Base-by-base conservation (phyloP, 2,797 vertebrate species). In the Sebastes goodei region DNA sequence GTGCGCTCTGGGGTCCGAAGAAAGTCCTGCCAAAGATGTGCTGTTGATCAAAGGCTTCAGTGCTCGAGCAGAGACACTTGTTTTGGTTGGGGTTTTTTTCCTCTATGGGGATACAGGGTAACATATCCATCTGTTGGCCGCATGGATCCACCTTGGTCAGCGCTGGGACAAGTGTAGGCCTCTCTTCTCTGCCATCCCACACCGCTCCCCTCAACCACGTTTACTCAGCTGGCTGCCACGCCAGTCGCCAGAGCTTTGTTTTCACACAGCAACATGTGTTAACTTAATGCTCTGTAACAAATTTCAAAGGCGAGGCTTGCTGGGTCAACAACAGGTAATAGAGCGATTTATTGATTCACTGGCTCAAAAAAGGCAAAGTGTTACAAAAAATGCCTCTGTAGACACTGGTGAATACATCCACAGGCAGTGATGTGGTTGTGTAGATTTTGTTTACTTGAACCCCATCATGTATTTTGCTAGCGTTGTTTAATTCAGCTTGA, bases 91-190 rank as follows among this genome's bases (percentile, higher is more conserved):
- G 4, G 93, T 95, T 94, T 95, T 94, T 96, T 82, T 61, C 21
- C 64, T 64, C 95, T 93, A 83, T 91, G 92, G 95, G 94, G 96
- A 96, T 96, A 95, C 91, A 84, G 93, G 92, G 96, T 94, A 96
- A 95, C 93, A 95, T 92, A 96, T 96, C 97, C 98, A 99, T 99
- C 98, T 99, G 98, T 92, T 95, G 94, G 94, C 97, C 96, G 96
- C 96, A 97, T 96, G 97, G 93, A 96, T 94, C 71, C 89, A 91
- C 88, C 94, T 96, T 96, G 94, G 95, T 95, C 95, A 92, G 94
- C 89, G 87, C 86, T 76, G 86, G 93, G 93, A 95, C 93, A 93
- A 96, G 94, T 93, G 92, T 86, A 89, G 90, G 86, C 88, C 82
- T 89, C 89, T 91, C 80, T 88, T 81, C 78, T 73, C 88, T 90